Base-by-base conservation (phyloP, 2,797 vertebrate species). In the Megalops cyprinoides region DNA sequence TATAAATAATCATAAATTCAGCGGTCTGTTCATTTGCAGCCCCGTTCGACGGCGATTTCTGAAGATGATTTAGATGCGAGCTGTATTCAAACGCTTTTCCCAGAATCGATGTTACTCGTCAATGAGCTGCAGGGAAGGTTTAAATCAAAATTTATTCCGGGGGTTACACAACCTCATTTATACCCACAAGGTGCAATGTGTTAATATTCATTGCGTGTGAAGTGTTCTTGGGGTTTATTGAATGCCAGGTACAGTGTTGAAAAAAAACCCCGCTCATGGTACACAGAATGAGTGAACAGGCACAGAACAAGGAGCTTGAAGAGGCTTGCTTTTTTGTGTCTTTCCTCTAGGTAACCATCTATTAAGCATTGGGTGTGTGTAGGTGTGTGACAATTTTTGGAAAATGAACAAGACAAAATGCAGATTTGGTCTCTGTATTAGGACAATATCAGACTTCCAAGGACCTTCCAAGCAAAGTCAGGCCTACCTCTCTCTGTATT, bases 151-250 rank as follows among this genome's bases (percentile, higher is more conserved):
- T 49, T 51, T 14, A 75, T 75, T 49, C 74, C 48, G 51, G 74
- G n/a, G 34, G 37, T 71, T 71, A 71, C n/a, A n/a, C 3, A 6
- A 39, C 74, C 74, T 75, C 44, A 75, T 75, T 75, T 75, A 42
- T 34, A 53, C 31, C 46, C 14, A 28, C 44, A 28, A 46, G 46
- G 42, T 42, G 15, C 48, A n/a, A n/a, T 39, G 39, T 74, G 48
- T 74, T 74, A 46, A 46, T 49, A 48, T 75, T 28, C 42, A 75
- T 48, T 44, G 69, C 25, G 14, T 75, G 73, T 51, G n/a, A 75
- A 75, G 44, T 51, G 25, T n/a, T 74, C 46, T 74, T 18, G 12
- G 23, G 20, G 48, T 25, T 74, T 31, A 51, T 75, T 46, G 31
- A 77, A 44, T 5, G 39, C 76, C 28, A 42, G n/a, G 55, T 53